Base-by-base conservation (phyloP, 2,888 invertebrate genomes). In the Tillus elongatus region DNA sequence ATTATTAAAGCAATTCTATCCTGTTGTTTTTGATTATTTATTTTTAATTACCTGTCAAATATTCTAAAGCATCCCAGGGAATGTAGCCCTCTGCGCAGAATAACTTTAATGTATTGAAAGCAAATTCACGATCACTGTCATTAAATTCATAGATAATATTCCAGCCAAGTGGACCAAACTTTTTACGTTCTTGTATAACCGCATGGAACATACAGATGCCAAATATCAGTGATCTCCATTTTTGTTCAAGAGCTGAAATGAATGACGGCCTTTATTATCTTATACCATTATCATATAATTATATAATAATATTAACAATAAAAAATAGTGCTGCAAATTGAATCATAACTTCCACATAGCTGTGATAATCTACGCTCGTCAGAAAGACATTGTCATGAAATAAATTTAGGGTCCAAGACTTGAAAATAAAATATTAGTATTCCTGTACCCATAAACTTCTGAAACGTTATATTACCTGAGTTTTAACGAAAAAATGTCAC, bases 121-220 rank as follows among this genome's bases (percentile, higher is more conserved):
- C 90, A 59, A 92, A 92, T 49, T 89, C 83, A 26, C 92, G 74
- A 62, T 95, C 93, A 51, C 86, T 90, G 57, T 91, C 89, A 60
- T 85, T 92, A 61, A 93, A 95, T 57, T 91, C 91, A 56, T 95
- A 95, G 0, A 81, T 74, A 41, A 91, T 91, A 61, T 93, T 93
- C 91, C 92, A 93, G 0, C 93, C 93, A 0, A 79, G 58, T 0
- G 93, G 84, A 0, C 93, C 93, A 60, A 91, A 93, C 59, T 91
- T 92, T 48, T 88, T 82, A 29, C 95, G 72, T 60, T 93, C 93
- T 60, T 91, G 84, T n/a, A 92, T 78, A 14, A 92, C 76, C 0
- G 87, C 91, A 64, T 95, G 93, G 62, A 95, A 95, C 74, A 93
- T 88, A 58, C 91, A 90, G 29, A 86, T 63, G 0, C 86, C 86